These are phyloP conservation scores for Lagria hirta DNA, from an alignment of 2,888 invertebrate species.

Conservation along the genomic window DNA sequence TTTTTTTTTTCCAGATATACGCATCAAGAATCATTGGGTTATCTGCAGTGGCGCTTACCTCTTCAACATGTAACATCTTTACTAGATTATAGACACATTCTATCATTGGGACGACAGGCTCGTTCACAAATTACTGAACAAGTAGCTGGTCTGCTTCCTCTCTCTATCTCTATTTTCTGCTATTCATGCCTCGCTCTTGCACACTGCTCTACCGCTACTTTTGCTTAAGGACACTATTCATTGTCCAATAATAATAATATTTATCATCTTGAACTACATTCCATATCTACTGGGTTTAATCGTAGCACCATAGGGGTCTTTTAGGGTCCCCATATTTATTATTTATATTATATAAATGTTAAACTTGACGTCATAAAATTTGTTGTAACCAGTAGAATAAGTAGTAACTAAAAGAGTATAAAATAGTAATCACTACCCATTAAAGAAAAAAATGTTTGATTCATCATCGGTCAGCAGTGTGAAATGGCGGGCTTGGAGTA, in stretches of 20 bases:
- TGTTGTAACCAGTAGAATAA: slow-evolving; percentile 35
- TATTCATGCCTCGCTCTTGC: slow-evolving; percentile 48
- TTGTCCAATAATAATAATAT: slow-evolving; percentile 26
- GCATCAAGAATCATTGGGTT: slow-evolving; percentile 39
- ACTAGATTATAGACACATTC: slow-evolving; percentile 39
- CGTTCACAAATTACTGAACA: slow-evolving; percentile 50
- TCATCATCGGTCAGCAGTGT: slow-evolving; percentile 45
- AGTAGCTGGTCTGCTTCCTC: slow-evolving; percentile 56
- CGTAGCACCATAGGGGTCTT: slow-evolving; percentile 24
- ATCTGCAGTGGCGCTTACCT: slow-evolving; percentile 49
- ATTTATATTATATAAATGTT: slow-evolving; percentile 18
- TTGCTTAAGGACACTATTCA: slow-evolving; percentile 27
- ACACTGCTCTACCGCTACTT: slow-evolving; percentile 43
- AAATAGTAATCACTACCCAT: slow-evolving; percentile 3
- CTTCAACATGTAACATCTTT: slow-evolving; percentile 50
- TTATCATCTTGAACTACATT: slow-evolving; percentile 40
- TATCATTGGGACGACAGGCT: slow-evolving; percentile 53
- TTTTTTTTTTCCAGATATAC: slow-evolving; percentile 21
- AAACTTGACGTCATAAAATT: slow-evolving; percentile 29
- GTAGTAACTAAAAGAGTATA: slow-evolving; percentile 25
- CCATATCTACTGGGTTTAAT: slow-evolving; percentile 38
- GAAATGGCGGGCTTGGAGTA: slow-evolving; percentile 47
- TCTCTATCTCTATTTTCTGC: slow-evolving; percentile 37
- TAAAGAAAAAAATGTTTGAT: too few relatives aligned
- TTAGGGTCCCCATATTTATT: slow-evolving; percentile 18